phyloP scores from a whole-genome alignment of 2,888 invertebrate species.

The Argyresthia albistria region DNA sequence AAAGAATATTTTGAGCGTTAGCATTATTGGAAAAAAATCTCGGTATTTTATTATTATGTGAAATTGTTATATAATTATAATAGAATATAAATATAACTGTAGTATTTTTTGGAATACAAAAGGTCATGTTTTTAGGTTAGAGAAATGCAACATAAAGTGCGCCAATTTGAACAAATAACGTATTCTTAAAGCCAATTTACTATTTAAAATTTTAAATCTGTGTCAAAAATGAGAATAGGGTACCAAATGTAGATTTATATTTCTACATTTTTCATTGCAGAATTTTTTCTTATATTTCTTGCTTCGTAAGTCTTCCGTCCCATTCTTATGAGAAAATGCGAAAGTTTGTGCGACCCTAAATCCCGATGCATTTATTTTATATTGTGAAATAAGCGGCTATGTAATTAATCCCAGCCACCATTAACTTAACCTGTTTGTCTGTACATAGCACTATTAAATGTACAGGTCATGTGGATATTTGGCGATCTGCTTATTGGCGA shows the following conservation, averaged over 20 bases:
- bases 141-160: no score
- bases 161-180: no score
- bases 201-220: constrained; percentile 9
- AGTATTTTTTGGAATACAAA: background rate
- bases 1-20: background rate
- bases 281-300: constrained; percentile 33
- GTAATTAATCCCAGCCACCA: no score
- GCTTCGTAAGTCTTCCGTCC: constrained; percentile 67
- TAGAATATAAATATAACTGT: background rate
- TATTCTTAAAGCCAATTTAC: background rate
- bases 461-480: constrained; percentile 73
- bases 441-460: constrained; percentile 49
- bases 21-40: background rate
- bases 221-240: constrained; percentile 43
- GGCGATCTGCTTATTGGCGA: constrained; percentile 53
- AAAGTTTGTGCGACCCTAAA: no score
- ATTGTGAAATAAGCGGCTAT: no score
- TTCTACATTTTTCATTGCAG: constrained; percentile 34
- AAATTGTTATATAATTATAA: background rate
- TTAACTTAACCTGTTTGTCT: constrained; percentile 16
- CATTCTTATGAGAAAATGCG: constrained; percentile 32
- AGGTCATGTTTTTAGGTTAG: background rate
- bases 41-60: background rate
- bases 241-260: constrained; percentile 37
- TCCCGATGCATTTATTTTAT: no score